Conservation (phyloP, 2,113 vertebrate species). For the Nestor notabilis region DNA sequence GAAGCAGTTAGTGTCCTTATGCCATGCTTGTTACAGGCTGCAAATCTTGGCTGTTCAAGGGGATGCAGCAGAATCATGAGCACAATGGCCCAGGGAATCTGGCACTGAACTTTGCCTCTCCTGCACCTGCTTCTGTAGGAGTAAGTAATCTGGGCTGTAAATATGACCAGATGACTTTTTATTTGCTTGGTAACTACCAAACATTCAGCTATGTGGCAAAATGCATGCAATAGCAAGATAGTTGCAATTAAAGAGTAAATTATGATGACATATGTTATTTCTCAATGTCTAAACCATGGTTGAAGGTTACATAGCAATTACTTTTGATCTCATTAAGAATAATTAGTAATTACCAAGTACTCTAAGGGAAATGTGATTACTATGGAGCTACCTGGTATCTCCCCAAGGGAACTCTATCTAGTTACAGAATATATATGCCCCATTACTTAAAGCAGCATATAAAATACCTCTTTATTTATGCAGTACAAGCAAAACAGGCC, state of each 20-base stretch:
- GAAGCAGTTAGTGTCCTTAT: not conserved
- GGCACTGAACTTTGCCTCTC: not conserved
- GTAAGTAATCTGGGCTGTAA: not conserved
- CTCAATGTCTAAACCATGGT: slow-evolving; percentile 53
- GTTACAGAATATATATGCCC: slow-evolving; percentile 32
- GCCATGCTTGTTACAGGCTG: not conserved
- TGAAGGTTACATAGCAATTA: slow-evolving; percentile 70
- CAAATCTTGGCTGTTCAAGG: not conserved
- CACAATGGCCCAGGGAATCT: not conserved
- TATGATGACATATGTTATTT: slow-evolving; percentile 58
- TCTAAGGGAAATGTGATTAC: slow-evolving; percentile 58
- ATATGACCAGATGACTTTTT: slow-evolving; percentile 1
- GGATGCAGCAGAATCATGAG: not conserved
- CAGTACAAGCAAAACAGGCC: not conserved
- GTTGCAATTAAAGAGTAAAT: slow-evolving; percentile 48
- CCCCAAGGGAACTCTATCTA: slow-evolving; percentile 19
- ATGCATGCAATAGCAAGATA: slow-evolving; percentile 3
- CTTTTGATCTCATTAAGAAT: slow-evolving; percentile 68
- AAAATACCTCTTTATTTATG: slow-evolving; percentile 41
- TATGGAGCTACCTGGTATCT: slow-evolving; percentile 51
- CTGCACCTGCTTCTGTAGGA: not conserved
- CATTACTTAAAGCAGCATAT: slow-evolving; percentile 40
- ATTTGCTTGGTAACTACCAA: not conserved
- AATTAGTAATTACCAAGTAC: slow-evolving; percentile 62
- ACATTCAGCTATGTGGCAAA: not conserved